Evolutionary conservation across 2,113 vertebrate species (phyloP).

Genomic region (Prinia subflava): DNA sequence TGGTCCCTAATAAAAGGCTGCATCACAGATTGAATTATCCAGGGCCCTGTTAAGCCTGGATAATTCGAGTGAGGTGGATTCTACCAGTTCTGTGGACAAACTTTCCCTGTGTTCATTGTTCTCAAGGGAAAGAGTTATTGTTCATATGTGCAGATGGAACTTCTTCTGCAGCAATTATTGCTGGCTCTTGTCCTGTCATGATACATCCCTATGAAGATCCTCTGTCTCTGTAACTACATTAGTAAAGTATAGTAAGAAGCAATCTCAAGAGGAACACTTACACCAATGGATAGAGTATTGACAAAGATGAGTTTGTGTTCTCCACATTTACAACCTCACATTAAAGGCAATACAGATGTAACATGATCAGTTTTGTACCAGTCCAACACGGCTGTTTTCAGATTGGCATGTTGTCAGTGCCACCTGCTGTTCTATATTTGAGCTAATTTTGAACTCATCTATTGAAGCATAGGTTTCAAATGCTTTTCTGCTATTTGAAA

Average conservation of each 20-base stretch:
- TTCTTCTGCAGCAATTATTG: neutral
- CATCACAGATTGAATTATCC: neutral
- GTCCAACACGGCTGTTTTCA: neutral
- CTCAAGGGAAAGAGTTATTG: neutral
- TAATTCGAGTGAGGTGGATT: neutral
- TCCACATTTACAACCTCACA: neutral
- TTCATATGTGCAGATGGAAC: neutral
- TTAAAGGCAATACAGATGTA: neutral
- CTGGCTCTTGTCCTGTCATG: neutral
- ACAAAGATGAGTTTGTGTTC: neutral
- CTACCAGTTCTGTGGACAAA: neutral
- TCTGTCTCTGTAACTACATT: neutral
- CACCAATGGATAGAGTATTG: neutral
- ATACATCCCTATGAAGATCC: neutral
- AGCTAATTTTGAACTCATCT: neutral
- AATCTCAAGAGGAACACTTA: neutral
- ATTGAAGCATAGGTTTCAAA: neutral
- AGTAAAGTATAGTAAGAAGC: neutral
- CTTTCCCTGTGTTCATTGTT: neutral
- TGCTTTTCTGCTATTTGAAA: neutral
- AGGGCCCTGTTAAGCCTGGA: neutral
- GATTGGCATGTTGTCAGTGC: slow-evolving; percentile 2
- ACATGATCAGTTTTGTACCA: neutral
- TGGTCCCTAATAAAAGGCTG: neutral
- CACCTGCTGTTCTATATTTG: slow-evolving; percentile 28